Base-by-base conservation (phyloP, 2,888 invertebrate species). In the Cremastobaeus sp. region DNA sequence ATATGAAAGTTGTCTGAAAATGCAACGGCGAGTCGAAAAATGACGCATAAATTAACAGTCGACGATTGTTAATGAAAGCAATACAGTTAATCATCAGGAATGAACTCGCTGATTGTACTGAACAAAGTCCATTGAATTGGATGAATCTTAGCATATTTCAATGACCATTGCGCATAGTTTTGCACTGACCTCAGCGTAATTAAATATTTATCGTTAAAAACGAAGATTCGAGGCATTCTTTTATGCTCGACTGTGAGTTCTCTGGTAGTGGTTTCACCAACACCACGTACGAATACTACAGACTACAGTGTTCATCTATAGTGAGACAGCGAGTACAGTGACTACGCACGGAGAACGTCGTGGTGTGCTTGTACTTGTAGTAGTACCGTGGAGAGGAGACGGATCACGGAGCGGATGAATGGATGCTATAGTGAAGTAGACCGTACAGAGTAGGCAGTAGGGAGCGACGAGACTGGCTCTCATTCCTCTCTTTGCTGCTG, bases 391-490 rank as follows among this genome's bases (percentile, higher is more conserved):
- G n/a, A n/a, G n/a, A n/a, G n/a, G n/a, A n/a, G n/a, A n/a, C n/a
- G n/a, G n/a, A n/a, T n/a, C n/a, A n/a, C 18, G 35, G 69, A 70
- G 54, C 62, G 55, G 69, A 70, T 70, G 70, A 70, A 70, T 70
- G 70, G 48, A 43, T 62, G 60, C 48, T 69, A 62, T 70, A 70
- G 70, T 70, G 55, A 62, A 70, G 62, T 70, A 70, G 70, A 55
- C 62, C 62, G 55, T 62, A 55, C 28, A 47, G 55, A 62, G 62
- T 71, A 50, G 62, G 64, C 57, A 62, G 62, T 55, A 50, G 62
- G 64, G 62, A 62, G 62, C 54, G 73, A 68, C 68, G 74, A 62
- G 68, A 73, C 68, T 43, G 68, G 41, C 59, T 62, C 48, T 68
- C 50, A 59, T 66, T 59, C 64, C 59, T 68, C 62, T 68, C 50